These are phyloP conservation scores for Oophaga sylvatica DNA, from an alignment of 2,797 vertebrate genomes.

Conservation along the genomic window DNA sequence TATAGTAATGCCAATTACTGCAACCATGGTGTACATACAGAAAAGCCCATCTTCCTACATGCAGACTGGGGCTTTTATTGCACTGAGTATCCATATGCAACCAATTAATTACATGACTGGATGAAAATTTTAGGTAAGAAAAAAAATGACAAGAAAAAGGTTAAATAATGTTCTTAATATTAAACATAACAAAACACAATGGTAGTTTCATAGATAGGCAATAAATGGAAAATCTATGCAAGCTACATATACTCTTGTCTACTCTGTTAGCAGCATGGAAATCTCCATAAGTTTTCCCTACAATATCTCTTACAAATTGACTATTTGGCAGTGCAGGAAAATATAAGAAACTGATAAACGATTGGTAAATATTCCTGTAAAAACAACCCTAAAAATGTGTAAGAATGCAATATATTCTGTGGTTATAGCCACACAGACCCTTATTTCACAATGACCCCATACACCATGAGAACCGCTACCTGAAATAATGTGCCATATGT, in stretches of 20 bases:
- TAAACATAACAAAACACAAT: not conserved
- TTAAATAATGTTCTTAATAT: not conserved
- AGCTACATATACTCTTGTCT: conserved; percentile 14
- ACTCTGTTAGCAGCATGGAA: conserved; percentile 19
- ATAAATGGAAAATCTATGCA: conserved; percentile 6
- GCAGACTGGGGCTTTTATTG: conserved; percentile 17
- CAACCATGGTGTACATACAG: not conserved
- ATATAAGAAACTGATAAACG: not conserved
- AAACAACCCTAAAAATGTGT: not conserved
- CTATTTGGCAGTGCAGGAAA: conserved; percentile 10
- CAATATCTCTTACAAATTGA: not conserved
- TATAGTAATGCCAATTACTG: not conserved
- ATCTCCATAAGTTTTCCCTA: not conserved
- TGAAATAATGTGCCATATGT: not conserved
- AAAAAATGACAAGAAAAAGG: not conserved
- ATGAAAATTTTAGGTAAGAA: not conserved
- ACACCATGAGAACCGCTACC: not conserved
- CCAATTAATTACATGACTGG: not conserved
- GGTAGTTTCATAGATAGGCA: not conserved
- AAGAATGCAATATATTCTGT: not conserved
- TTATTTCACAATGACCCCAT: not conserved
- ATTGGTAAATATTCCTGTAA: not conserved
- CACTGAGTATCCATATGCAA: conserved; percentile 2
- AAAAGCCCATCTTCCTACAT: not conserved
- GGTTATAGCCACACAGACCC: not conserved